Percentiles rank a stretch among this genome's conserved stretches.
These are phyloP conservation scores for Odontothrips loti DNA, from an alignment of 2,888 invertebrate species.

Conservation along the genomic window DNA sequence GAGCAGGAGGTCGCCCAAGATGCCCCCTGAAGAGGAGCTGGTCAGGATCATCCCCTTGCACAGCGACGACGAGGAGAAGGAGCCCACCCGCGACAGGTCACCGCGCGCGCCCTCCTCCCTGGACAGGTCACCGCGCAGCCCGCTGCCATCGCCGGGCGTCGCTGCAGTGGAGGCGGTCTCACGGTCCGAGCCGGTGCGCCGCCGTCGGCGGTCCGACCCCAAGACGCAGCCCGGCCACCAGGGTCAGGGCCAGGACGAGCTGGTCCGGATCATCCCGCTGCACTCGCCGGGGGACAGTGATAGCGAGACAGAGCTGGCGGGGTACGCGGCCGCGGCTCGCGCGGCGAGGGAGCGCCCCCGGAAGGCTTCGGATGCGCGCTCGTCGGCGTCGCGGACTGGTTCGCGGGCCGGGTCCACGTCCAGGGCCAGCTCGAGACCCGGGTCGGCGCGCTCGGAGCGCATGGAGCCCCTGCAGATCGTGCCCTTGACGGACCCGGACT, in stretches of 20 bases:
- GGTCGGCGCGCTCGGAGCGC: slow-evolving; percentile 12
- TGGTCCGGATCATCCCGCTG: slow-evolving; percentile 26
- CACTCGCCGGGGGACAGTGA: slow-evolving; percentile 30
- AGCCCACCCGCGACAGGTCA: not conserved
- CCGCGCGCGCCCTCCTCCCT: slow-evolving; percentile 8
- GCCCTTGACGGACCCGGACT: slow-evolving; percentile 1
- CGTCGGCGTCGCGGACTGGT: slow-evolving; percentile 15
- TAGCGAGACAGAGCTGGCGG: slow-evolving; percentile 12
- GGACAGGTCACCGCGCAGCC: not conserved
- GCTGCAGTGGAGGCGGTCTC: not conserved
- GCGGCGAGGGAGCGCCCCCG: not conserved
- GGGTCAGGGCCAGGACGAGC: not conserved
- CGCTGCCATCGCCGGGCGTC: not conserved
- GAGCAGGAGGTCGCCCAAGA: slow-evolving; percentile 3
- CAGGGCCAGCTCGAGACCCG: slow-evolving; percentile 1
- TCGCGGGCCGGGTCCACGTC: slow-evolving; percentile 27
- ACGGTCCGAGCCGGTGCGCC: not conserved
- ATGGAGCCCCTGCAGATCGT: slow-evolving; percentile 22
- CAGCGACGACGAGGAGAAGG: slow-evolving; percentile 1
- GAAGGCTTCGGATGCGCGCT: not conserved
- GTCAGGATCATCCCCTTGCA: slow-evolving; percentile 10
- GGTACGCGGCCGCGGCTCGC: not conserved
- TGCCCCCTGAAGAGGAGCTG: slow-evolving; percentile 5
- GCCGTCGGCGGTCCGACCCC: not conserved
- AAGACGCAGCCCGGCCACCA: not conserved